phyloP scores from a whole-genome alignment of 2,797 vertebrate genomes.

The Sphenopsis melanotis region DNA sequence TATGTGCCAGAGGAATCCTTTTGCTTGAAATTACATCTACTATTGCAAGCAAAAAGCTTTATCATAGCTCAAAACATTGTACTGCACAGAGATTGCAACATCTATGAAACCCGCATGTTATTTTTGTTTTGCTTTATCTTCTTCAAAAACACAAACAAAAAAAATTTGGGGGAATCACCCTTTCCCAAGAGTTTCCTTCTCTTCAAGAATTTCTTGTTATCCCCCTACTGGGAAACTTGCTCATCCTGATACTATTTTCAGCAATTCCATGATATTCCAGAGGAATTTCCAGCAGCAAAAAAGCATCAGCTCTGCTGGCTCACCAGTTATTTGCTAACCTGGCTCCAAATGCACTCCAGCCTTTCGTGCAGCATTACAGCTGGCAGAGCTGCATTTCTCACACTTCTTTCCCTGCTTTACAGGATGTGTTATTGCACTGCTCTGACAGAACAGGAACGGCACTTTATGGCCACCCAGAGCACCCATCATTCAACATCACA shows the following conservation, averaged over 20 bases:
- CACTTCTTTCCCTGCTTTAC: background rate
- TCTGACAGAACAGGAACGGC: background rate
- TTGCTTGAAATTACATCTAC: background rate
- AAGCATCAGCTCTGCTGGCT: rapidly evolving
- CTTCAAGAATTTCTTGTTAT: background rate
- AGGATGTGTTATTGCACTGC: background rate
- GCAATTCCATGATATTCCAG: rapidly evolving
- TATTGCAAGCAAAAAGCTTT: background rate
- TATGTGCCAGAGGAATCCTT: background rate
- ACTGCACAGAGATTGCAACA: rapidly evolving
- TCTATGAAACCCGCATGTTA: rapidly evolving
- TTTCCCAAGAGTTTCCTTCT: background rate
- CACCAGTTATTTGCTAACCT: background rate
- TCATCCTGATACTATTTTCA: background rate
- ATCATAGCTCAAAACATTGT: background rate
- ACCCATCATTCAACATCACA: rapidly evolving
- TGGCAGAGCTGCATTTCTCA: background rate
- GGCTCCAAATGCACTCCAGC: background rate
- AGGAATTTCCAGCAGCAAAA: background rate
- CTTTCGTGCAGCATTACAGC: background rate
- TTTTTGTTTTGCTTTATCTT: background rate
- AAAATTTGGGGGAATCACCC: rapidly evolving
- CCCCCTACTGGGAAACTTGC: background rate
- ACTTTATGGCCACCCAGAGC: background rate
- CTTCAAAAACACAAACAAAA: background rate